Base-by-base conservation (phyloP, 1,140 invertebrate genomes). In the Stenopsyche tienmushanensis region DNA sequence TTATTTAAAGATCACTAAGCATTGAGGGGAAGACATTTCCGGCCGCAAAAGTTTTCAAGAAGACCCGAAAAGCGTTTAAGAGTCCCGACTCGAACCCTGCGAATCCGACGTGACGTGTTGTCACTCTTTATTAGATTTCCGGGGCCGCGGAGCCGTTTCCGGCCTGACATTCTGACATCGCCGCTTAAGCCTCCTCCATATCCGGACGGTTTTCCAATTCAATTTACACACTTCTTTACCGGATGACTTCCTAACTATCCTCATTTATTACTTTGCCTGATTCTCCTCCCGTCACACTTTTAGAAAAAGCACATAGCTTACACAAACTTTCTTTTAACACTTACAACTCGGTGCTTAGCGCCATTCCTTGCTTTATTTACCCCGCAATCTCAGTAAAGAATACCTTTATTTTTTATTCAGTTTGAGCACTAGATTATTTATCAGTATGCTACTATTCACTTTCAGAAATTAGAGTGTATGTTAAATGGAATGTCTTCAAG, bases 71-170 rank as follows among this genome's bases (percentile, higher is more conserved):
- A 23, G 3, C 44, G 59, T 52, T 62, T 49, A 39, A 62, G 59
- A 25, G 15, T 52, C 13, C 34, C 26, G 49, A 17, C 20, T n/a
- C n/a, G 17, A 26, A 17, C 20, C 57, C 39, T 49, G 47, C 47
- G 50, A 53, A 25, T 53, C 50, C 26, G 2, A 17, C 29, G 25
- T 64, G 62, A 64, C 62, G 52, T 24, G 34, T 54, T 64, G 62
- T 64, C 62, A 53, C 50, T 64, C 62, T 45, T 64, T 64, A 64
- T 64, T 64, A 64, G 62, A 64, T 64, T 53, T 3, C 20, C 9
- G 23, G 23, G 49, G 49, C 8, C 18, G 24, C 10, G 50, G 23
- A 25, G 18, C 2, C n/a, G n/a, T n/a, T 34, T 34, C 29, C 29
- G 29, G 49, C 34, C 24, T 60, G 58, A 60, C 58, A 60, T 21